Percentiles rank a stretch among this genome's conserved stretches.
Evolutionary conservation across 2,888 invertebrate genomes (phyloP).

Genomic region (Hirudinaria manillensis): DNA sequence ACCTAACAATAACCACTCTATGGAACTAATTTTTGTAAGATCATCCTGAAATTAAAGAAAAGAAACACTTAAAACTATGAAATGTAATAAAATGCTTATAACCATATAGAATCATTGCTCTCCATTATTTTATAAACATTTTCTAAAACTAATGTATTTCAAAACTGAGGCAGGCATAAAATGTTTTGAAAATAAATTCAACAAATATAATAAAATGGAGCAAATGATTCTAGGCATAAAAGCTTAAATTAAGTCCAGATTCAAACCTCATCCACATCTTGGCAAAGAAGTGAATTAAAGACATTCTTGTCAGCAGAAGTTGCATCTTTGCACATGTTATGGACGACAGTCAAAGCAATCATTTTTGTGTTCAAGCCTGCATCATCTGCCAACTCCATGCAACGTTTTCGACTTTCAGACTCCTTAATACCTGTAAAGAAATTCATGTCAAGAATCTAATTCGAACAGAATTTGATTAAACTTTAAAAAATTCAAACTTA

Average conservation of each 20-base stretch:
- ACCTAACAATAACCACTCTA: slow-evolving; percentile 82
- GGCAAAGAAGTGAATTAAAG: not conserved
- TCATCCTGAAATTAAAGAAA: slow-evolving; percentile 57
- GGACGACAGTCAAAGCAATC: not conserved
- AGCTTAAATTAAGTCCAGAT: no score
- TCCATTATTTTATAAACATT: slow-evolving; percentile 57
- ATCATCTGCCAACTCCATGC: slow-evolving; percentile 58
- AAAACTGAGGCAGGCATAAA: no score
- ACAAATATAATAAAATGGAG: no score
- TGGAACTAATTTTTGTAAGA: slow-evolving; percentile 67
- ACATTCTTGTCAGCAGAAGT: not conserved
- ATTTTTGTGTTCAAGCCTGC: slow-evolving; percentile 64
- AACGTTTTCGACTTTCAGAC: slow-evolving; percentile 50
- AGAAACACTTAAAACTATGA: not conserved
- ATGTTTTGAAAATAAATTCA: no score
- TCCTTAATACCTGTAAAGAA: slow-evolving; percentile 48
- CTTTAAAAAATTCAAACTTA: no score
- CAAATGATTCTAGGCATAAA: no score
- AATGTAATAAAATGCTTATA: not conserved
- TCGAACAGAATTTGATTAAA: no score
- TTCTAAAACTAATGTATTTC: slow-evolving; percentile 75
- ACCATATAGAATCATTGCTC: not conserved
- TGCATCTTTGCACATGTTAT: not conserved
- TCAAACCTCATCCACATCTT: not conserved
- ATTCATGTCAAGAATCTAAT: not conserved